Base-by-base conservation (phyloP, 2,113 vertebrate genomes). In the Hoplias malabaricus region DNA sequence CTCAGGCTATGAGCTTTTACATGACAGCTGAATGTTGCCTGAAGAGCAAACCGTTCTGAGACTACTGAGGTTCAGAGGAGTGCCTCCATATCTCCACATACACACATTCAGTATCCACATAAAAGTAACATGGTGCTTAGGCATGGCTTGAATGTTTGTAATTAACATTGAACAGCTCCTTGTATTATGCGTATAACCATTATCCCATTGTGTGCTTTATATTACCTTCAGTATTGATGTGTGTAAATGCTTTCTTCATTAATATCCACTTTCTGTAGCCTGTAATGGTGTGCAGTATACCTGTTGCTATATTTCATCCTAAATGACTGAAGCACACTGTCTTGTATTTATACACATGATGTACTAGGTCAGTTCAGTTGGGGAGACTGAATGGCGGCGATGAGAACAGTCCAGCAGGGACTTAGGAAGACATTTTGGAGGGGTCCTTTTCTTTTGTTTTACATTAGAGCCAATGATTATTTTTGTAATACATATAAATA, bases 81-180 rank as follows among this genome's bases (percentile, higher is more conserved):
- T 88, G 88, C 86, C 88, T 87, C 80, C 4, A 76, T 77, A 71
- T 48, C 61, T 73, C 69, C 66, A 59, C 27, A 72, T 16, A 34
- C 14, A 54, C 33, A 29, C 19, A 78, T 16, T 19, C 25, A 65
- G 46, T 65, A 63, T 74, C 46, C 14, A 8, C 62, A 56, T 78
- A 69, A 46, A 48, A 33, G 25, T 46, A 63, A 12, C 14, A 34
- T 23, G 63, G 40, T 57, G 57, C 66, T 42, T 40, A 74, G 34
- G 53, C 56, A 33, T 62, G 66, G 42, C 48, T 74, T 61, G 34
- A 42, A 72, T 21, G 29, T 12, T 43, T 11, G 80, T 62, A 81
- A 75, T 73, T 21, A 43, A 78, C 23, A 36, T 34, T 12, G 12
- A 53, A 10, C 1, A 69, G 29, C 53, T 31, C 29, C 50, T n/a